Base-by-base conservation (phyloP, 2,113 vertebrate species). In the Nothocercus julius region DNA sequence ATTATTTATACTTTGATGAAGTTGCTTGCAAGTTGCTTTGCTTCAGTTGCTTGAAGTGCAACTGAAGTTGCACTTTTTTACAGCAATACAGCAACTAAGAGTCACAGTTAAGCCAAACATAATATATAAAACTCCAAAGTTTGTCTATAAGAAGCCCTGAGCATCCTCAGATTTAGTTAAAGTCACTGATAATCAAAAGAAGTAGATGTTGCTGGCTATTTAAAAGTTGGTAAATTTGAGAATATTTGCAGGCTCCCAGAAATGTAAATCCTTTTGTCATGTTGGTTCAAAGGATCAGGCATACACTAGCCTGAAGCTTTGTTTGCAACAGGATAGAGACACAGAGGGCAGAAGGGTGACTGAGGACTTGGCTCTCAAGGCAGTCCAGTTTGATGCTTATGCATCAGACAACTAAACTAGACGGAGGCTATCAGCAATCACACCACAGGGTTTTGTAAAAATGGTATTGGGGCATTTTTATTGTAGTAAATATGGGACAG, bases 341-440 rank as follows among this genome's bases (percentile, higher is more conserved):
- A 53, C n/a, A 10, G 6, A 38, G 36, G 25, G 30, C 38, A 53
- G 34, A 62, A 53, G 16, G 13, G 27, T 44, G 47, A 18, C 20
- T 82, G 47, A 30, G 67, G 62, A 69, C 72, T 61, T 47, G 32
- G 54, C 59, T 92, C 27, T 51, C 61, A 45, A 45, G 24, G 38
- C 20, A 53, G 59, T 6, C 34, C 72, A 40, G 21, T 22, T 42
- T 0, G 1, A 27, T 14, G 20, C 4, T 76, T 0, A 2, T 3
- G 15, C 63, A 83, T 36, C 72, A 32, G 82, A 28, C 34, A 74
- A 44, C 5, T 30, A 28, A 59, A 13, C 1, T 4, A 53, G 36
- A 5, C 38, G 42, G 4, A 58, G 40, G 8, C 51, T 56, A 4
- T 3, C 8, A 83, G 42, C 63, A 85, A n/a, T 22, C 13, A 77